Conservation (phyloP, 2,113 vertebrate species). For the Tautogolabrus adspersus region DNA sequence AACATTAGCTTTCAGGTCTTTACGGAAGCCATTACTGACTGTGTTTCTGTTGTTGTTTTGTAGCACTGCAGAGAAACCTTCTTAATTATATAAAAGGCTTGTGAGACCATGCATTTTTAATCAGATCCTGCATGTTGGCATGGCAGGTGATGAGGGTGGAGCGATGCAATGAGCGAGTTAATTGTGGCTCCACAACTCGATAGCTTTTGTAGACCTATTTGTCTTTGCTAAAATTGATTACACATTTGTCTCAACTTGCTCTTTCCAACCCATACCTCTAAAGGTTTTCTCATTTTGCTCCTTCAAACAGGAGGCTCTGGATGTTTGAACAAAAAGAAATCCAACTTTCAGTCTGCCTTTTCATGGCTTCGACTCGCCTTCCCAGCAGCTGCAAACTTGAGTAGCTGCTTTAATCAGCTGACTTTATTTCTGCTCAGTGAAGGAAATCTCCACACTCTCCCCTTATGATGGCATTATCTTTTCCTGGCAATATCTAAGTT, state of each 20-base stretch:
- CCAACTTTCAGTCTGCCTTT: not conserved
- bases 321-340: slow-evolving; percentile 11
- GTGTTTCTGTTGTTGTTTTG: not conserved
- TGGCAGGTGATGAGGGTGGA: slow-evolving; percentile 61
- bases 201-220: slow-evolving; percentile 40
- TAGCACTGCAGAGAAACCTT: slow-evolving; percentile 42
- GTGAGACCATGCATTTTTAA: slow-evolving; percentile 69
- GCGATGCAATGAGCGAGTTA: slow-evolving; percentile 39
- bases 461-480: slow-evolving; percentile 29
- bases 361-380: slow-evolving; percentile 13
- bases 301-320: slow-evolving; percentile 4
- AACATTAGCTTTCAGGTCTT: not conserved
- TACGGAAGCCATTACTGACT: not conserved
- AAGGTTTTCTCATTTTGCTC: slow-evolving; percentile 6
- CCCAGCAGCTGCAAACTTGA: slow-evolving; percentile 12
- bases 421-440: slow-evolving; percentile 31
- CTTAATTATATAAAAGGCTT: slow-evolving; percentile 59
- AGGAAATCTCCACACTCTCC: slow-evolving; percentile 16
- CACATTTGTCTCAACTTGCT: slow-evolving; percentile 44
- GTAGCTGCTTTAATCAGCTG: slow-evolving; percentile 21
- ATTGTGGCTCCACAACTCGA: slow-evolving; percentile 47
- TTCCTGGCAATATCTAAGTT: slow-evolving; percentile 45
- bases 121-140: slow-evolving; percentile 37
- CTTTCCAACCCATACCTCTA: not conserved
- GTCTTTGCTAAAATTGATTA: slow-evolving; percentile 27